Base-by-base conservation (phyloP, 2,113 vertebrate genomes). In the Micromys minutus region DNA sequence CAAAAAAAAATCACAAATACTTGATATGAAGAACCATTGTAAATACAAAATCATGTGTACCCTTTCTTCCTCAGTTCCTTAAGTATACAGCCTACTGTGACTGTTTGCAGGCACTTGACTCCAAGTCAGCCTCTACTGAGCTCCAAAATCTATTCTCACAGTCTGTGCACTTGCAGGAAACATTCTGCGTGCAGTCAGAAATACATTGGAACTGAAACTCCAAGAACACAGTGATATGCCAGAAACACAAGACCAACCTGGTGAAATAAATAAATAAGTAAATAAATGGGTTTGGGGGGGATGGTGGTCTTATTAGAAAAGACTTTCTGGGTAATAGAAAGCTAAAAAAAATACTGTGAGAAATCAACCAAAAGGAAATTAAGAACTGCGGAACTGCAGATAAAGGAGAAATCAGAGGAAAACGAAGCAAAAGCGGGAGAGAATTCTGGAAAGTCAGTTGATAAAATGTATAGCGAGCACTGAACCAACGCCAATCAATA, bases 401-500 rank as follows among this genome's bases (percentile, higher is more conserved):
- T 97, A 98, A 98, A 98, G 95, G 93, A 96, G 93, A 98, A n/a
- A 98, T 97, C 96, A 97, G 67, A 97, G 92, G 94, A 79, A 94
- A 98, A 98, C 97, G 96, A 69, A 97, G 77, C 80, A 91, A 95
- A 98, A 81, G 89, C 96, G 92, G 96, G 97, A 97, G 93, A 92
- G 89, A 96, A 76, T 97, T 97, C 97, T 96, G 63, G 97, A 98
- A 98, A 97, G 97, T 98, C 98, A 98, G 96, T 95, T 98, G 98
- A 98, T 97, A 97, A 98, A 98, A 98, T 94, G 97, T 1, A 4
- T 79, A 97, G 96, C 95, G 91, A 97, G 97, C 5, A 0, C 92
- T 98, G 98, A 97, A 97, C 91, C 95, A 98, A 90, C 97, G 91
- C 97, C 97, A 97, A 98, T 98, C 98, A 97, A 98, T 98, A 98